phyloP scores from a whole-genome alignment of 2,797 vertebrate species.

The Xenops minutus region DNA sequence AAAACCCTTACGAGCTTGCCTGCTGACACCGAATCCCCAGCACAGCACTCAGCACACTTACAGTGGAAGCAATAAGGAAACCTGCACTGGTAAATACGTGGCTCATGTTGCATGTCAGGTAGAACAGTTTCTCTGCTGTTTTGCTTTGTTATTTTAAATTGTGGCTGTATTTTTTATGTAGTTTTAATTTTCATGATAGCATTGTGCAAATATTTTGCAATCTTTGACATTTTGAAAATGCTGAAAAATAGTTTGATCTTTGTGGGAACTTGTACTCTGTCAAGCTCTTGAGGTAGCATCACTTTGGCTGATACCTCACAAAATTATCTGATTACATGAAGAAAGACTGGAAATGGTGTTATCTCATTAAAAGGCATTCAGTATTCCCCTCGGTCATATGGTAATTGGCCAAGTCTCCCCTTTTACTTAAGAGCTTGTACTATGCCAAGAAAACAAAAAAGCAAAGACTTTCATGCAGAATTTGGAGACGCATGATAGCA shows the following conservation, averaged over 20 bases:
- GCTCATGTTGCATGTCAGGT: not conserved
- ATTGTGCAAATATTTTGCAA: not conserved
- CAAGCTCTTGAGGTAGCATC: not conserved
- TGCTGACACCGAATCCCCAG: not conserved
- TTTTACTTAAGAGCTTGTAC: not conserved
- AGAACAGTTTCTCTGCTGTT: not conserved
- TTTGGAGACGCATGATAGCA: not conserved
- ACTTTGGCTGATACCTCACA: not conserved
- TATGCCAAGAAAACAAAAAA: not conserved
- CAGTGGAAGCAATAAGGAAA: not conserved
- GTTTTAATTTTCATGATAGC: not conserved
- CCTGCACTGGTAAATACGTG: rapidly evolving
- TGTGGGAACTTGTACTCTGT: not conserved
- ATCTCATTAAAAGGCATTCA: not conserved
- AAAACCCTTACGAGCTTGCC: not conserved
- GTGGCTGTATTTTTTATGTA: not conserved
- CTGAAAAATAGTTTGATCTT: not conserved
- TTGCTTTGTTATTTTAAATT: not conserved
- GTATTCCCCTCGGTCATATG: not conserved
- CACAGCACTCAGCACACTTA: not conserved
- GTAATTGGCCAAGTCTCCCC: not conserved
- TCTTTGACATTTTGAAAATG: not conserved
- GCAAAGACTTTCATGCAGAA: not conserved
- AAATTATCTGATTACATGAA: not conserved
- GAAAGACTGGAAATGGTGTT: not conserved